These are phyloP conservation scores for Columba janthina DNA, from an alignment of 2,113 vertebrate species.

Conservation along the genomic window DNA sequence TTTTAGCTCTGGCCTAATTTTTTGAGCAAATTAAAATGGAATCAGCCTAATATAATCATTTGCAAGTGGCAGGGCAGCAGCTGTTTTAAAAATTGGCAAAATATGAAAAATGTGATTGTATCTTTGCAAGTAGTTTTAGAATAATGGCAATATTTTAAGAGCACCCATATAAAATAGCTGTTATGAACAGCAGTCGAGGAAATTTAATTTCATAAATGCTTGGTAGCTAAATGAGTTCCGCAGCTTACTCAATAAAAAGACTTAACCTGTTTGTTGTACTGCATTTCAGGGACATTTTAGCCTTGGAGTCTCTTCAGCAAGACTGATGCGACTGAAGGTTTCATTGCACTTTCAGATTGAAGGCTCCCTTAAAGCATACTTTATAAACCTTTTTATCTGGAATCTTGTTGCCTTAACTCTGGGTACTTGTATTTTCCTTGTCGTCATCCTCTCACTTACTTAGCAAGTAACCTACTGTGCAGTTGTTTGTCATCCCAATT, in stretches of 20 bases:
- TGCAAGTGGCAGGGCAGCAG: background rate
- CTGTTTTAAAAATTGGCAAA: background rate
- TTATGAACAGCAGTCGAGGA: fast-evolving
- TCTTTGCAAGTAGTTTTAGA: background rate
- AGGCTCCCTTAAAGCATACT: background rate
- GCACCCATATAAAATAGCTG: background rate
- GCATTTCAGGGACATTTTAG: background rate
- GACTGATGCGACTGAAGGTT: background rate
- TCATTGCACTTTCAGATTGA: background rate
- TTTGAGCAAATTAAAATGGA: background rate
- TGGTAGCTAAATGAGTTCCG: background rate
- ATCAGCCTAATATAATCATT: background rate
- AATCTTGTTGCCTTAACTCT: background rate
- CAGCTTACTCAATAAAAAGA: background rate
- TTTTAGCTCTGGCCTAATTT: background rate
- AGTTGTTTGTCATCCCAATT: background rate
- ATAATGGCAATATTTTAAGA: background rate
- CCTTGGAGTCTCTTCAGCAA: background rate
- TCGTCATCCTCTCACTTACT: background rate
- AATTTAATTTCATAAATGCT: background rate
- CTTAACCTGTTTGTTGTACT: background rate
- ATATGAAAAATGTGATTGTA: background rate
- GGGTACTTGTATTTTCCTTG: background rate
- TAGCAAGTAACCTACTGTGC: background rate
- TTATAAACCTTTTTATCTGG: background rate